These are phyloP conservation scores for Bursaphelenchus okinawaensis DNA, from an alignment of 2,888 invertebrate genomes.

Conservation along the genomic window DNA sequence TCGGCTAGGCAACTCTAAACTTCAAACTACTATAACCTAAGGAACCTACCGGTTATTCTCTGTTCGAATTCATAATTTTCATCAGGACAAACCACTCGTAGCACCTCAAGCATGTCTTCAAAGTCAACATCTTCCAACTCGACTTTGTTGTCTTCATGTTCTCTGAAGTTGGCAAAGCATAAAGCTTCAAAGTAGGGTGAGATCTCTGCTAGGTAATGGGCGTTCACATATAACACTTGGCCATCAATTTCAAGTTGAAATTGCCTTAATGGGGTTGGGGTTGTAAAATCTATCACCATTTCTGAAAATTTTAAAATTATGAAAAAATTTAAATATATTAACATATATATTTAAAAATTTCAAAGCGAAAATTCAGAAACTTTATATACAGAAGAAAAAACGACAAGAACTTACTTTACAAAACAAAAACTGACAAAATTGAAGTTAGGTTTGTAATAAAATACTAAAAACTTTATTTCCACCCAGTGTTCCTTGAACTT, in stretches of 20 bases:
- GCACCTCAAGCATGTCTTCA: conserved; percentile 27
- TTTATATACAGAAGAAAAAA: too few relatives aligned
- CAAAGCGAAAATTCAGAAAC: too few relatives aligned
- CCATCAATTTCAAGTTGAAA: conserved; percentile 27
- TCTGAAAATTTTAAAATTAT: too few relatives aligned
- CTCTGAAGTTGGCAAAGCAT: conserved; percentile 26
- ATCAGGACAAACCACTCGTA: conserved; percentile 25
- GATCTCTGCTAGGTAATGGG: conserved; percentile 28
- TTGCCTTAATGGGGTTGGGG: conserved; percentile 21
- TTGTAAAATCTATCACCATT: conserved; percentile 34
- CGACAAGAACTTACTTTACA: too few relatives aligned
- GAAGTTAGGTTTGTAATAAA: too few relatives aligned
- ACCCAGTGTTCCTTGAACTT: too few relatives aligned
- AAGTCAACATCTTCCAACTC: conserved; percentile 20
- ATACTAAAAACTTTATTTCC: too few relatives aligned
- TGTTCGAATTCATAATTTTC: conserved; percentile 23
- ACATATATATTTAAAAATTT: too few relatives aligned
- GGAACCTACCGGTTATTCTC: conserved; percentile 18
- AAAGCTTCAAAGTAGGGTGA: conserved; percentile 32
- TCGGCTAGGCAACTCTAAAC: too few relatives aligned
- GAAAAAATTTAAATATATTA: too few relatives aligned
- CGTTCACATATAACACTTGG: conserved; percentile 22
- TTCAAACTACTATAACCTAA: neutral
- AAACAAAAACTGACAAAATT: too few relatives aligned
- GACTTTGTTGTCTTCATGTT: conserved; percentile 18